Percentiles rank a stretch among this genome's conserved stretches.
phyloP scores from a whole-genome alignment of 2,888 invertebrate genomes.

The Tipula vernalis region DNA sequence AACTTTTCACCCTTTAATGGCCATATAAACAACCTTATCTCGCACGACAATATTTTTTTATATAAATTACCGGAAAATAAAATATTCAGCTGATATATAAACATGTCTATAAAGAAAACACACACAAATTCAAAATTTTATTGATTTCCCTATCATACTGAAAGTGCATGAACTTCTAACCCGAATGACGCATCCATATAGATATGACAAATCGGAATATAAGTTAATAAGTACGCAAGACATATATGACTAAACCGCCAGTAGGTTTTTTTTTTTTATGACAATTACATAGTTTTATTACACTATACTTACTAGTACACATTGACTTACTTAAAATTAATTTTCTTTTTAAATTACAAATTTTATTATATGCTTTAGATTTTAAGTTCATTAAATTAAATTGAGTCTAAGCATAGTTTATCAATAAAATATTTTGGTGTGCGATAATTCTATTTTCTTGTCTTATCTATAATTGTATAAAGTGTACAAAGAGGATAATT shows the following conservation, averaged over 20 bases:
- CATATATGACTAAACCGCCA: neutral
- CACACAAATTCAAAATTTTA: neutral
- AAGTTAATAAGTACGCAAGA: neutral
- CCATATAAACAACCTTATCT: neutral
- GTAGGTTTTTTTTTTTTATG: neutral
- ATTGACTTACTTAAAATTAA: neutral
- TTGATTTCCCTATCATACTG: neutral
- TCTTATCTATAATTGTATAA: neutral
- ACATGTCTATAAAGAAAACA: neutral
- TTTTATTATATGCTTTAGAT: neutral
- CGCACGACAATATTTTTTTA: neutral
- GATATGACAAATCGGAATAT: neutral
- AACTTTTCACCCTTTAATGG: neutral
- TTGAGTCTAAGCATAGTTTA: neutral
- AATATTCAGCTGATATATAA: neutral
- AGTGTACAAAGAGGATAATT: neutral
- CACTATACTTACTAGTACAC: neutral
- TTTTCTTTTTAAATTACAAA: neutral
- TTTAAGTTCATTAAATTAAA: neutral
- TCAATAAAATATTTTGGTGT: neutral
- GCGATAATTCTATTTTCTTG: neutral
- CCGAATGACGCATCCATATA: neutral
- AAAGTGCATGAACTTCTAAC: neutral
- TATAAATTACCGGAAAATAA: neutral
- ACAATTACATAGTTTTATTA: neutral